These are phyloP conservation scores for Drosophila multiciliata DNA, from an alignment of 2,888 invertebrate species.

Conservation along the genomic window DNA sequence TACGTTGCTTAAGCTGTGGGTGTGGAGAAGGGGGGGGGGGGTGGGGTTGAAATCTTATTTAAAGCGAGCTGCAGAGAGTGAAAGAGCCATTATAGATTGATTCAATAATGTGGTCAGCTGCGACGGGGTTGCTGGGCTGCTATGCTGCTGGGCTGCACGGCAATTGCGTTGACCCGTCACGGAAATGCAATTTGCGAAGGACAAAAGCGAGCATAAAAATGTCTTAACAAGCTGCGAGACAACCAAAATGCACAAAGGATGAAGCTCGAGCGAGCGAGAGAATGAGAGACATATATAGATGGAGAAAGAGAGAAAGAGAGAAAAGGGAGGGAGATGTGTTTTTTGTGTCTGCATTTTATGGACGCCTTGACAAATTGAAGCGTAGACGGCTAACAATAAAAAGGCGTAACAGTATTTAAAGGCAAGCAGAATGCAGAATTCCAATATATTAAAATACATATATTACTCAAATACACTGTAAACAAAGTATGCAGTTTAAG, in stretches of 20 bases:
- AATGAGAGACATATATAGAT: background rate
- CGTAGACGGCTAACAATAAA: constrained; percentile 59
- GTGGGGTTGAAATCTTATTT: constrained; percentile 6
- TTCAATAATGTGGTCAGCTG: constrained; percentile 71
- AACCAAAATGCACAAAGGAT: constrained; percentile 47
- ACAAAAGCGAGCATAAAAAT: constrained; percentile 72
- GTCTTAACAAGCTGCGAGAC: constrained; percentile 66
- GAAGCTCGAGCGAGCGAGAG: constrained; percentile 6
- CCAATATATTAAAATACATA: constrained; percentile 15
- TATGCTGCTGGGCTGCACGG: background rate
- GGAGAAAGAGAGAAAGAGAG: background rate
- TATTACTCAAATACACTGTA: background rate
- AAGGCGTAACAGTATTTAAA: constrained; percentile 63
- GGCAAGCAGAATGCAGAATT: constrained; percentile 19
- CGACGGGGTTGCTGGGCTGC: background rate
- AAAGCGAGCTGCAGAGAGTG: constrained; percentile 28
- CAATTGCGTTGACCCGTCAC: constrained; percentile 52
- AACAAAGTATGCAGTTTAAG: background rate
- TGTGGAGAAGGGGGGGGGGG: background rate
- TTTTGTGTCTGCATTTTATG: constrained; percentile 70
- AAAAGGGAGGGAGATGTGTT: background rate
- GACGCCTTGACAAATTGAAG: constrained; percentile 69
- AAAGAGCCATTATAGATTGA: constrained; percentile 59
- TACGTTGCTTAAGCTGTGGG: constrained; percentile 5
- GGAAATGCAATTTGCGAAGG: constrained; percentile 81